phyloP scores from a whole-genome alignment of 2,797 vertebrate genomes.

The Schizothorax lantsangensis region DNA sequence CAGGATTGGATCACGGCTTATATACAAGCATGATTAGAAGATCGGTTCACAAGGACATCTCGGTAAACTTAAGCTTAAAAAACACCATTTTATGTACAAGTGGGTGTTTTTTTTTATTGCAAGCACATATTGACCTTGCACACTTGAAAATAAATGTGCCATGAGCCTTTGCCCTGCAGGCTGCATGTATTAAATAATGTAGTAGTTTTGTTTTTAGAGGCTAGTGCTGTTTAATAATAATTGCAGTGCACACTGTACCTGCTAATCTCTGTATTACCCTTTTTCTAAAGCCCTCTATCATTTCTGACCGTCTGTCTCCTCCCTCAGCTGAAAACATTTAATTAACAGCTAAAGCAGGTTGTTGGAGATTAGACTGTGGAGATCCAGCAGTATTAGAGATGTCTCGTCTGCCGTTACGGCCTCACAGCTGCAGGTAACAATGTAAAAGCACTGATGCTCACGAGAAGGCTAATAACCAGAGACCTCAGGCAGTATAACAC shows the following conservation, averaged over 20 bases:
- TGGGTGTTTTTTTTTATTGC: not conserved
- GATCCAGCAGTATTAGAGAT: constrained; percentile 7
- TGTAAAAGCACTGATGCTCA: not conserved
- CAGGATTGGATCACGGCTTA: not conserved
- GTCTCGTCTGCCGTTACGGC: not conserved
- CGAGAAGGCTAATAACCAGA: not conserved
- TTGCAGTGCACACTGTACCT: not conserved
- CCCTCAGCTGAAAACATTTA: constrained; percentile 25
- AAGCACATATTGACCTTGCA: not conserved
- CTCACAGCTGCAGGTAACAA: not conserved
- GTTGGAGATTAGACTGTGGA: constrained; percentile 30
- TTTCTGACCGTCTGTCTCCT: constrained; percentile 16
- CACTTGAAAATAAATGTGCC: not conserved
- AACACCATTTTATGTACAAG: not conserved
- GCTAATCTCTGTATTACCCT: constrained; percentile 9
- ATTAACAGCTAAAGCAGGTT: constrained; percentile 28
- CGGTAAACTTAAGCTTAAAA: not conserved
- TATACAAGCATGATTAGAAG: not conserved
- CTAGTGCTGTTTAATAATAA: constrained; percentile 31
- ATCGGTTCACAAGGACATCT: not conserved
- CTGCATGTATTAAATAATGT: not conserved
- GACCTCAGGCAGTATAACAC: not conserved
- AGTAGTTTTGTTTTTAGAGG: not conserved
- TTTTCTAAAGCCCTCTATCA: not conserved
- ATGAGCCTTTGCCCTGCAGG: not conserved